Conservation (phyloP, 2,797 vertebrate species). For the Lemur catta region DNA sequence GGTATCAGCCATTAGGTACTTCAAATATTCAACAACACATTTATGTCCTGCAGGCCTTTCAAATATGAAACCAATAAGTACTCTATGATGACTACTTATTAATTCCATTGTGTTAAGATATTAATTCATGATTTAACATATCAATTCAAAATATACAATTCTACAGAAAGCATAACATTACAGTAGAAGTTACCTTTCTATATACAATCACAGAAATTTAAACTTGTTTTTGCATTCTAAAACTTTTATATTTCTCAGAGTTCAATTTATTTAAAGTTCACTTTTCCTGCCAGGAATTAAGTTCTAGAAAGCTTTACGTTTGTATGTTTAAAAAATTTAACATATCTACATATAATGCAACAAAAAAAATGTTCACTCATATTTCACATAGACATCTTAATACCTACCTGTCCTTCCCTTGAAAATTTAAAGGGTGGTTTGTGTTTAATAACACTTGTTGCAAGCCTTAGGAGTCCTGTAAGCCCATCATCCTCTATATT, state of each 20-base stretch:
- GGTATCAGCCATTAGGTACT: neutral
- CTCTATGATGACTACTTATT: neutral
- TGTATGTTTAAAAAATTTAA: neutral
- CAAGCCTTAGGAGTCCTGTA: conserved; percentile 94
- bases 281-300: neutral
- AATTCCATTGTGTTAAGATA: neutral
- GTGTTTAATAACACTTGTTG: conserved; percentile 98
- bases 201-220: conserved; percentile 18
- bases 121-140: neutral
- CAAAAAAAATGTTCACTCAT: neutral
- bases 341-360: neutral
- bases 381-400: neutral
- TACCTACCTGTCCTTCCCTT: conserved; percentile 91
- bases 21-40: neutral
- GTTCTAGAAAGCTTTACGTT: neutral
- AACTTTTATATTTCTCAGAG: conserved; percentile 16
- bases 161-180: neutral
- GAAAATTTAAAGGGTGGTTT: conserved; percentile 99
- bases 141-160: conserved; percentile 12
- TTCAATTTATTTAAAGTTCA: conserved; percentile 40
- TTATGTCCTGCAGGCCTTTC: neutral
- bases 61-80: neutral
- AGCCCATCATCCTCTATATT: conserved; percentile 96
- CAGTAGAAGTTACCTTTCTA: neutral
- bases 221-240: conserved; percentile 10